Percentiles rank a stretch among this genome's conserved stretches.
Evolutionary conservation across 2,797 vertebrate species (phyloP).

Genomic region (Scarus forsteni): DNA sequence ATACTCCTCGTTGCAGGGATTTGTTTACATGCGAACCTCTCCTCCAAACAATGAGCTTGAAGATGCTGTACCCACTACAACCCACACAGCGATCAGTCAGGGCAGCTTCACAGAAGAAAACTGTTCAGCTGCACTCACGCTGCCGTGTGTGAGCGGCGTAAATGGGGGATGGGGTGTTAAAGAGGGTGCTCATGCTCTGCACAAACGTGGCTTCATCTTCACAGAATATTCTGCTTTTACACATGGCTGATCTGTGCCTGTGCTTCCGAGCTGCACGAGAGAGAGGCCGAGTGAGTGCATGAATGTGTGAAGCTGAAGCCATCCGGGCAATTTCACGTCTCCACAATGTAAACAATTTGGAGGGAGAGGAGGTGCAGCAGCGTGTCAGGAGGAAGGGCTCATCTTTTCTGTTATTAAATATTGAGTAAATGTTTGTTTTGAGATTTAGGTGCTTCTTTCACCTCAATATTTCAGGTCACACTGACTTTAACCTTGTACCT

Average conservation of each 20-base stretch:
- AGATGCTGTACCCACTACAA: conserved; percentile 55
- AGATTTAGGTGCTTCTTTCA: too few relatives aligned
- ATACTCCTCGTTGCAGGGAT: conserved; percentile 45
- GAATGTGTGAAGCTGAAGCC: too few relatives aligned
- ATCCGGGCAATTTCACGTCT: too few relatives aligned
- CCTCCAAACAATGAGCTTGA: conserved; percentile 64
- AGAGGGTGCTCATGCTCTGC: conserved; percentile 18
- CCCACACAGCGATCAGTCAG: conserved; percentile 62
- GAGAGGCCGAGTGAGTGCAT: neutral
- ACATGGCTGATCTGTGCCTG: conserved; percentile 5
- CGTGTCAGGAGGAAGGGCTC: too few relatives aligned
- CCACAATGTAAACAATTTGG: too few relatives aligned
- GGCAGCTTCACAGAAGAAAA: conserved; percentile 63
- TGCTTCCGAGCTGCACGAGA: conserved; percentile 6
- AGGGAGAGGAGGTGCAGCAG: too few relatives aligned
- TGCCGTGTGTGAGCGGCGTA: conserved; percentile 46
- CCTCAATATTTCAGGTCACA: too few relatives aligned
- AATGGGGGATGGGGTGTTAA: conserved; percentile 29
- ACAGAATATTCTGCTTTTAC: conserved; percentile 9
- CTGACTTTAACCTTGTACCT: too few relatives aligned
- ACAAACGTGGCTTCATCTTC: conserved; percentile 12
- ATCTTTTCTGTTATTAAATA: too few relatives aligned
- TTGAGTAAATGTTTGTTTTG: too few relatives aligned
- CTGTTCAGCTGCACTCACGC: conserved; percentile 57
- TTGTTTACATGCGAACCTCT: conserved; percentile 53